phyloP scores from a whole-genome alignment of 2,888 invertebrate species.

The Ommatoiulus sabulosus region DNA sequence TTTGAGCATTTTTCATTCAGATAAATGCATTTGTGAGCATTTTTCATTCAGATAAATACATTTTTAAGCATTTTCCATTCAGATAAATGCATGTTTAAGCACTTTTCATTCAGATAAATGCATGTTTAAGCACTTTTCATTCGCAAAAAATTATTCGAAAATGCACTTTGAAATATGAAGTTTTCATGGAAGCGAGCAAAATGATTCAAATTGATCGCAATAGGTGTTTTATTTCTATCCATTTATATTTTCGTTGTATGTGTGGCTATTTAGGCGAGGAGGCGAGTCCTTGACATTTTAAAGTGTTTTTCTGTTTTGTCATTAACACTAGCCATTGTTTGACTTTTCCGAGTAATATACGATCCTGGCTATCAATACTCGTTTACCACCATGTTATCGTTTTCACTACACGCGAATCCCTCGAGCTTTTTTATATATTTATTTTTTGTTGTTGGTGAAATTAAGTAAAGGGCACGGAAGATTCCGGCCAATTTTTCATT shows the following conservation, averaged over 20 bases:
- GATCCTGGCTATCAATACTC: not conserved
- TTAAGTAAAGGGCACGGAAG: slow-evolving; percentile 18
- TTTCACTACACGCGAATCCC: not conserved
- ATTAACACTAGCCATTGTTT: slow-evolving; percentile 20
- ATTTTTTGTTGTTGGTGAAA: not conserved
- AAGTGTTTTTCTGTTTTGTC: slow-evolving; percentile 12
- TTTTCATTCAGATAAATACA: too few relatives aligned
- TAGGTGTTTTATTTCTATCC: not conserved
- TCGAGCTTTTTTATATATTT: not conserved
- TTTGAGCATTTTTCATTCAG: too few relatives aligned
- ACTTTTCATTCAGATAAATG: too few relatives aligned
- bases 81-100: too few relatives aligned
- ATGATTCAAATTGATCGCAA: not conserved
- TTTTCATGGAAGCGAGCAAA: too few relatives aligned
- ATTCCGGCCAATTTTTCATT: not conserved
- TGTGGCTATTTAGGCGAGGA: not conserved
- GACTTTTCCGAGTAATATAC: not conserved
- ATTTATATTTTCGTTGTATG: not conserved
- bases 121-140: too few relatives aligned
- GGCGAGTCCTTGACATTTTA: not conserved
- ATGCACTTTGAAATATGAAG: too few relatives aligned
- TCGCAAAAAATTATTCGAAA: too few relatives aligned
- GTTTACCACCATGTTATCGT: not conserved
- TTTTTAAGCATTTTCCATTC: too few relatives aligned
- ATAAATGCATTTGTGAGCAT: too few relatives aligned